Evolutionary conservation across 2,797 vertebrate genomes (phyloP).

Genomic region (Meda fulgida): DNA sequence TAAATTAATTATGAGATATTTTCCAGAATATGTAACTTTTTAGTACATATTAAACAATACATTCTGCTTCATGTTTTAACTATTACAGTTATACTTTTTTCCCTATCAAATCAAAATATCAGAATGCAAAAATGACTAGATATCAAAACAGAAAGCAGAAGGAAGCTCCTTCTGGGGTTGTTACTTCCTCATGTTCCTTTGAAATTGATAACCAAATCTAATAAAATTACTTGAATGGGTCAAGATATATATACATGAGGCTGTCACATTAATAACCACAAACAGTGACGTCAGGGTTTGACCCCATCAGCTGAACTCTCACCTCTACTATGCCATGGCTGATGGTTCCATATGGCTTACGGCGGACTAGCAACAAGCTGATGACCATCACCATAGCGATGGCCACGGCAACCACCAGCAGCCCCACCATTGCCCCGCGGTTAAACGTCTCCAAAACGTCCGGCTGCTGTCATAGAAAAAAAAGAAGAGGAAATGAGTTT

Average conservation of each 20-base stretch:
- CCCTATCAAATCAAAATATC: not conserved
- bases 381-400: slow-evolving; percentile 92
- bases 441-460: slow-evolving; percentile 89
- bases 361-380: slow-evolving; percentile 87
- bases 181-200: not conserved
- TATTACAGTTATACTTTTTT: not conserved
- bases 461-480: slow-evolving; percentile 78
- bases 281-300: not conserved
- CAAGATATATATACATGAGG: not conserved
- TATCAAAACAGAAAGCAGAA: not conserved
- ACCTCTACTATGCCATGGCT: slow-evolving; percentile 95
- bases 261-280: not conserved
- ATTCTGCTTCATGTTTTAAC: not conserved
- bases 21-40: too few relatives aligned
- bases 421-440: slow-evolving; percentile 88
- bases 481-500: not conserved
- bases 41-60: not conserved
- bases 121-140: not conserved
- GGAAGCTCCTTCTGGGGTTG: too few relatives aligned
- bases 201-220: not conserved
- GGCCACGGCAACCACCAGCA: slow-evolving; percentile 89
- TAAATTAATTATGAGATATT: not conserved
- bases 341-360: slow-evolving; percentile 92
- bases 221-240: not conserved
- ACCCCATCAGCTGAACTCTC: not conserved